These are phyloP conservation scores for Emys orbicularis DNA, from an alignment of 2,797 vertebrate species.

Conservation along the genomic window DNA sequence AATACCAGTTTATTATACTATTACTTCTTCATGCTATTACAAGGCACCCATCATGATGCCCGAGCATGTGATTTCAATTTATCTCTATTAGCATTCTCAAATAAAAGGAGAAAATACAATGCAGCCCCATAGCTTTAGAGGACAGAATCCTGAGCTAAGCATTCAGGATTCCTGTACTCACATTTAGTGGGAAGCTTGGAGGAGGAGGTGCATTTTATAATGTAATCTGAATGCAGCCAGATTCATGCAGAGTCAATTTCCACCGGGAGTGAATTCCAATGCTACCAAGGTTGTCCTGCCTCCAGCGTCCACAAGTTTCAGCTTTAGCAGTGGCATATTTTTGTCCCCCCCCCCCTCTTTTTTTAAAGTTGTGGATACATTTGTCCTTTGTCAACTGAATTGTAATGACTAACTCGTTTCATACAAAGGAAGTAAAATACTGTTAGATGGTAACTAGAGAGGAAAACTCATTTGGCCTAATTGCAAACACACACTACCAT, in stretches of 20 bases:
- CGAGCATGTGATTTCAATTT: not conserved
- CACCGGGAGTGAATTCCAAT: not conserved
- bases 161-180: not conserved
- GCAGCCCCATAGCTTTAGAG: too few species aligned
- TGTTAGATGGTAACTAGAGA: not conserved
- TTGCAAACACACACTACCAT: not conserved
- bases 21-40: not conserved
- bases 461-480: conserved; percentile 16
- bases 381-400: not conserved
- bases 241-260: not conserved
- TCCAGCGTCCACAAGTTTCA: conserved; percentile 1
- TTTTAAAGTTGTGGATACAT: not conserved
- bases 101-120: not conserved
- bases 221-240: not conserved
- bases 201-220: not conserved
- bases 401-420: not conserved
- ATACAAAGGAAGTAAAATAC: not conserved
- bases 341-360: not conserved
- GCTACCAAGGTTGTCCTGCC: not conserved
- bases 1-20: not conserved
- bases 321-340: not conserved
- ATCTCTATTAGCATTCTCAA: not conserved
- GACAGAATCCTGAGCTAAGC: not conserved
- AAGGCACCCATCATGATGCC: not conserved
- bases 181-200: not conserved